These are phyloP conservation scores for Lampris incognitus DNA, from an alignment of 2,113 vertebrate genomes.

Conservation along the genomic window DNA sequence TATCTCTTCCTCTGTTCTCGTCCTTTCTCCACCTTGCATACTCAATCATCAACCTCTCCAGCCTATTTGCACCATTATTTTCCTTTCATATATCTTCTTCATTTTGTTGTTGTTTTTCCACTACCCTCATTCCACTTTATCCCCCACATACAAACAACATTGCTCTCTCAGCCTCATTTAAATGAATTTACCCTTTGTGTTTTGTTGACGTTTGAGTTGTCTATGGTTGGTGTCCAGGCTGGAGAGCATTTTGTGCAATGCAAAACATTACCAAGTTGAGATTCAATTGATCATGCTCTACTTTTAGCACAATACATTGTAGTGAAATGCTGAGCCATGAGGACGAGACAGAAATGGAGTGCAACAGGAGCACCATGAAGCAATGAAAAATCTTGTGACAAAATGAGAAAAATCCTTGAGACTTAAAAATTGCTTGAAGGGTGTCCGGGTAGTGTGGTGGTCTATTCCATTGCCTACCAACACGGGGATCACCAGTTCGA, in stretches of 20 bases:
- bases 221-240: constrained; percentile 59
- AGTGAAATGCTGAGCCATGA: background rate
- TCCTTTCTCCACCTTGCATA: constrained; percentile 31
- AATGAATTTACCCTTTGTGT: constrained; percentile 67
- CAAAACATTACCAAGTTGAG: constrained; percentile 53
- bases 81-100: constrained; percentile 67
- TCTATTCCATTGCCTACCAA: no score
- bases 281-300: constrained; percentile 64
- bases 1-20: background rate
- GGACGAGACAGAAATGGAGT: background rate
- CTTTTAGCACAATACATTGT: constrained; percentile 56
- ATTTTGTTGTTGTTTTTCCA: constrained; percentile 52
- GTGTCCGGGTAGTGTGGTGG: no score
- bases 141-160: background rate
- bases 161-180: constrained; percentile 49
- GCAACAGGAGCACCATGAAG: no score
- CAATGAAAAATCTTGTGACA: no score
- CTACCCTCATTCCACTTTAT: constrained; percentile 6
- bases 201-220: constrained; percentile 66
- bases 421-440: no score
- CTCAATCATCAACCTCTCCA: constrained; percentile 68
- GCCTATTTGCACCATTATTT: constrained; percentile 58
- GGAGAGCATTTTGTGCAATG: constrained; percentile 62
- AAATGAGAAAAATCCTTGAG: no score
- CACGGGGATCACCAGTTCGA: no score